Evolutionary conservation across 1,140 invertebrate species (phyloP), one percentile per base, ranked within the genome.

Genomic region (Ceratina australensis): DNA sequence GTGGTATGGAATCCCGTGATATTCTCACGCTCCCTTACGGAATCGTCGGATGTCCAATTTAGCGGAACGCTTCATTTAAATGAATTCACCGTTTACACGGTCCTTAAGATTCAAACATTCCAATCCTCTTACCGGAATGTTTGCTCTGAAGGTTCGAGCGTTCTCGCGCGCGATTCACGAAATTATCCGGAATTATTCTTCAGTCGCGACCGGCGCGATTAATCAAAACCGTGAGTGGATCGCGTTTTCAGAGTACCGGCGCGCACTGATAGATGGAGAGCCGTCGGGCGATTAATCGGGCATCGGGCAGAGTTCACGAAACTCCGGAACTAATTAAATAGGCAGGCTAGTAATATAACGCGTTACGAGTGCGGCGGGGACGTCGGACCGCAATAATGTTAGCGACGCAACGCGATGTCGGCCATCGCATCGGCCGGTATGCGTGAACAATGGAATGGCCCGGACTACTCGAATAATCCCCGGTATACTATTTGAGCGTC

Each of bases 321-420:
- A 63, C 75, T 59, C 26, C 68, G 71, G 68, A 71, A 81, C 79
- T 83, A 81, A 83, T 81, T 83, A 81, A 74, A 78, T 66, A 79
- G 79, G 75, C 75, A 66, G 74, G 64, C 73, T 73, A 49, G 75
- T 81, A 71, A 79, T 81, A 28, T 52, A 67, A 78, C 63, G 69
- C 54, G 77, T 83, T 71, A 81, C 75, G 61, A 78, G 64, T 59
- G 1, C 47, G 24, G 13, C 24, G 63, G 60, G 74, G 66, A 61
- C 56, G 22, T 16, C 16, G 54, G 47, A 24, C 60, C 26, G 66
- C 56, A 76, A 76, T 76, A 65, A 69, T 76, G 56, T 76, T 69
- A 76, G 65, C 74, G 65, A 66, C n/a, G 47, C 64, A 54, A 20
- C 42, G 56, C 47, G 33, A 57, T 56, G 60, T 63, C 75, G 24